These are phyloP conservation scores for Boulengeromyrus knoepffleri DNA, from an alignment of 2,113 vertebrate species.

Conservation along the genomic window DNA sequence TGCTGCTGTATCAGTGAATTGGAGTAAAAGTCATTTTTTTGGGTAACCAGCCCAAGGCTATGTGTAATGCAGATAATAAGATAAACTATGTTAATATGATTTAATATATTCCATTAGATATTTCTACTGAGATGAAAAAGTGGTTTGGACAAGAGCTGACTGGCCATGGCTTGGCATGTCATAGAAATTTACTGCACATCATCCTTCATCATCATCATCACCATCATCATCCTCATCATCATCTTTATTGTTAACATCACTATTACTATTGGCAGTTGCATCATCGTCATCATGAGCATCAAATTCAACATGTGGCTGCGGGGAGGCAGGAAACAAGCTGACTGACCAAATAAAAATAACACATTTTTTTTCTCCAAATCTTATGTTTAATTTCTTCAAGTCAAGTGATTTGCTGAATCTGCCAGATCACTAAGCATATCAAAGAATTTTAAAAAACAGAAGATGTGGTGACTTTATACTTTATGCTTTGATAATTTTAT, in stretches of 20 bases:
- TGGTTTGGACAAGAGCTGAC: neutral
- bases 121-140: neutral
- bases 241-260: neutral
- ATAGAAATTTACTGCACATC: neutral
- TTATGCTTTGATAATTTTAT: slow-evolving; percentile 42
- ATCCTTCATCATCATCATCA: too few species aligned
- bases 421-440: slow-evolving; percentile 24
- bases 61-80: neutral
- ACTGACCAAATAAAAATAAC: neutral
- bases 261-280: neutral
- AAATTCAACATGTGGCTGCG: neutral
- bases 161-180: neutral
- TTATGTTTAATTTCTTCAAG: neutral
- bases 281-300: neutral
- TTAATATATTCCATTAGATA: neutral
- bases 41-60: neutral
- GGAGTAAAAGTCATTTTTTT: neutral
- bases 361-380: neutral
- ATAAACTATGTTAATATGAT: neutral
- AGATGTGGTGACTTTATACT: slow-evolving; percentile 61
- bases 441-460: slow-evolving; percentile 53
- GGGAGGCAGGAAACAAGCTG: neutral
- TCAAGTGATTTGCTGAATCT: neutral
- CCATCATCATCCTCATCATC: neutral
- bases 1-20: neutral